Conservation (phyloP, 1,140 invertebrate genomes). For the Micrasema longulum region DNA sequence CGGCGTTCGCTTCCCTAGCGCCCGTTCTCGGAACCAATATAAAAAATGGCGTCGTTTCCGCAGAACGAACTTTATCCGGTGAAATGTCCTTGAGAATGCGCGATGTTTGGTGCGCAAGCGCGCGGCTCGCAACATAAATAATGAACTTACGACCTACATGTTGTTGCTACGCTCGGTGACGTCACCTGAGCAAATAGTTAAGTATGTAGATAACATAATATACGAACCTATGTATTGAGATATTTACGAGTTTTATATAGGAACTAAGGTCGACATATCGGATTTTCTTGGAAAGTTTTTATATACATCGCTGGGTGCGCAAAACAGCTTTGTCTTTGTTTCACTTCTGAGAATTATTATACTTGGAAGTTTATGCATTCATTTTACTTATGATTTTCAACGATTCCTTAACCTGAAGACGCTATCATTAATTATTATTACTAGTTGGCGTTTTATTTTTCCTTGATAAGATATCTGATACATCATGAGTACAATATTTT, state of each 20-base stretch:
- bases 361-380: constrained; percentile 6
- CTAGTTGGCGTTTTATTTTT: too few species aligned
- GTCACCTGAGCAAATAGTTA: constrained; percentile 36
- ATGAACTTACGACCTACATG: constrained; percentile 48
- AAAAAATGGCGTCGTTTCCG: constrained; percentile 43
- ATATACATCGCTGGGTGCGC: constrained; percentile 7
- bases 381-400: too few species aligned
- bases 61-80: constrained; percentile 41
- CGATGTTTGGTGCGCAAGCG: too few species aligned
- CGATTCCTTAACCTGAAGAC: too few species aligned
- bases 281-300: constrained; percentile 46
- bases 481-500: too few species aligned
- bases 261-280: constrained; percentile 34
- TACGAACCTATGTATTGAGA: constrained; percentile 20
- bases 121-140: constrained; percentile 39
- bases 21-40: constrained; percentile 24
- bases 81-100: constrained; percentile 43
- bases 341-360: constrained; percentile 2
- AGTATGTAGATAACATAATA: constrained; percentile 37
- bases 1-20: constrained; percentile 39
- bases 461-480: too few species aligned
- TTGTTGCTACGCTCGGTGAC: constrained; percentile 46
- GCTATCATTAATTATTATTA: too few species aligned
- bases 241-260: constrained; percentile 29
- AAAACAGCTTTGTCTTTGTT: constrained; percentile 31